These are phyloP conservation scores for Epicauta chinensis DNA, from an alignment of 1,140 invertebrate species.

Conservation along the genomic window DNA sequence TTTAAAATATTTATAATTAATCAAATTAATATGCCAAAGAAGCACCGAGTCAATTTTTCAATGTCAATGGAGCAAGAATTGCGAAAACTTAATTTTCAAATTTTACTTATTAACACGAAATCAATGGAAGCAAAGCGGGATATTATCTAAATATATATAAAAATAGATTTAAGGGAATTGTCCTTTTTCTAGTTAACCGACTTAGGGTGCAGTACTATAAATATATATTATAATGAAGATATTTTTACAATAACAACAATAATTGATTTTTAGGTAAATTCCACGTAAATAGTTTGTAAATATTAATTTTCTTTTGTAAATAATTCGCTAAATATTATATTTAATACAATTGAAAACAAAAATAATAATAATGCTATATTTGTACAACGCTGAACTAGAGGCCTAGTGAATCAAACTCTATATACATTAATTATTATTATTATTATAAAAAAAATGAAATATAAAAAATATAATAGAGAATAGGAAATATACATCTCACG, in stretches of 20 bases:
- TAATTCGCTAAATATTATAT: slow-evolving; percentile 38
- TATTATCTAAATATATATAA: too few relatives aligned
- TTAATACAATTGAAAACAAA: slow-evolving; percentile 18
- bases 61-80: slow-evolving; percentile 28
- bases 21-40: slow-evolving; percentile 39
- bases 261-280: slow-evolving; percentile 27
- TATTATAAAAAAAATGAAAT: too few relatives aligned
- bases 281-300: slow-evolving; percentile 38
- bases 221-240: slow-evolving; percentile 27
- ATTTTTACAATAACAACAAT: slow-evolving; percentile 22
- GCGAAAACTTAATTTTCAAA: too few relatives aligned
- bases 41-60: slow-evolving; percentile 37
- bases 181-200: slow-evolving; percentile 13
- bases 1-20: too few relatives aligned
- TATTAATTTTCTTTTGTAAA: slow-evolving; percentile 42
- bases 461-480: too few relatives aligned
- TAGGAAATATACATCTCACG: slow-evolving; percentile 24
- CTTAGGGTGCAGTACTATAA: slow-evolving; percentile 36
- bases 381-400: slow-evolving; percentile 42
- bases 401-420: slow-evolving; percentile 40
- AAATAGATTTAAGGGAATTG: too few relatives aligned
- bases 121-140: too few relatives aligned
- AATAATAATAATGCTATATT: slow-evolving; percentile 36
- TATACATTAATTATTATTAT: neutral
- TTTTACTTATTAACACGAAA: neutral